Percentiles rank a stretch among this genome's conserved stretches.
Evolutionary conservation across 92 coral and sea anemone genomes (phyloP).

Genomic region (Palythoa grandis): DNA sequence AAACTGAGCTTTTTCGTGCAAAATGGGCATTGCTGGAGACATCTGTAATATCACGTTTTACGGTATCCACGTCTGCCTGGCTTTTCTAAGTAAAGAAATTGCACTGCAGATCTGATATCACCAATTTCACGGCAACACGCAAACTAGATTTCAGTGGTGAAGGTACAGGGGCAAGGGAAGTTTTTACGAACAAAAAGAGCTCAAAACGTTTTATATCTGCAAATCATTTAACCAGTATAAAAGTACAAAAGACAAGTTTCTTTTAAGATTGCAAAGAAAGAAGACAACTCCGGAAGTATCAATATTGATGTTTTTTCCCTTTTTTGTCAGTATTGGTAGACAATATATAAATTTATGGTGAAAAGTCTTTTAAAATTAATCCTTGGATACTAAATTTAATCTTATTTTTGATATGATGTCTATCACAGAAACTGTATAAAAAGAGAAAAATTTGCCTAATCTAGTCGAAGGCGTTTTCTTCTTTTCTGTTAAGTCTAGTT

Average conservation of each 20-base stretch:
- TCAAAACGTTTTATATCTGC: background rate
- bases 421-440: slow-evolving; percentile 7
- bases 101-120: too few relatives aligned
- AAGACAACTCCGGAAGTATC: too few relatives aligned
- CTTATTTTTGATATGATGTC: background rate
- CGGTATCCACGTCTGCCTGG: too few relatives aligned
- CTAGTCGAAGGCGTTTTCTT: background rate
- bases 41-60: too few relatives aligned
- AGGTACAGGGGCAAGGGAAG: background rate
- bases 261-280: background rate
- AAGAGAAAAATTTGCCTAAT: background rate
- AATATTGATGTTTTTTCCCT: too few relatives aligned
- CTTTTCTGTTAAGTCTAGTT: background rate
- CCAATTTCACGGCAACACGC: background rate
- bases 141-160: background rate
- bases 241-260: background rate
- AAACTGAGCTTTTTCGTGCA: too few relatives aligned
- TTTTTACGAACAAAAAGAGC: too few relatives aligned
- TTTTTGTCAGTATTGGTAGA: background rate
- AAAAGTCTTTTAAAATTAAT: background rate
- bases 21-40: too few relatives aligned
- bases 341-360: too few relatives aligned
- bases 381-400: background rate
- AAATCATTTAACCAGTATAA: background rate
- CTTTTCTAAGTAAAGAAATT: too few relatives aligned